Percentiles rank a stretch among this genome's conserved stretches.
Evolutionary conservation across 1,140 invertebrate genomes (phyloP).

Genomic region (Drosophila eugracilis): DNA sequence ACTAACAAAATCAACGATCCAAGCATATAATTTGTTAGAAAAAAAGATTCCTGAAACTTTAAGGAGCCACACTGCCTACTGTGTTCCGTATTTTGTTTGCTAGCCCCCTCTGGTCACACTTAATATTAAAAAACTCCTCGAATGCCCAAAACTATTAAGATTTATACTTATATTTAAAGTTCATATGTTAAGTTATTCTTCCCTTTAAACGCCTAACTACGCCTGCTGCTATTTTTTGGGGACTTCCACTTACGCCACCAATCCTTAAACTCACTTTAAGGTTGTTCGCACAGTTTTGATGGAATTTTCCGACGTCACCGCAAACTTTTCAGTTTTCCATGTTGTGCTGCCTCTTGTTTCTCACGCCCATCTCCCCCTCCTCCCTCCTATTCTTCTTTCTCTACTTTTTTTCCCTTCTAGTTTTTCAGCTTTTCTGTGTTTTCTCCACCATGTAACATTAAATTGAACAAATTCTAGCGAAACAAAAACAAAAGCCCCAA

Average conservation of each 20-base stretch:
- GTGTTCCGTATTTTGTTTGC: too few relatives aligned
- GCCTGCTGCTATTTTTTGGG: too few relatives aligned
- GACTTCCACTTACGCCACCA: background rate
- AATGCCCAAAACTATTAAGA: too few relatives aligned
- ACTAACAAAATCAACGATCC: too few relatives aligned
- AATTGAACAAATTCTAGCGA: constrained; percentile 59
- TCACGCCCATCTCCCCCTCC: background rate
- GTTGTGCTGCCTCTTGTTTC: constrained; percentile 16
- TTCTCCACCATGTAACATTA: constrained; percentile 41
- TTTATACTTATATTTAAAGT: too few relatives aligned
- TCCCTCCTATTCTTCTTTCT: too few relatives aligned
- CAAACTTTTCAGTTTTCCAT: constrained; percentile 49
- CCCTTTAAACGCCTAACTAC: constrained; percentile 24
- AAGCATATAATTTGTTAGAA: too few relatives aligned
- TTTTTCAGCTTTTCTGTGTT: constrained; percentile 23
- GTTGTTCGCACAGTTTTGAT: constrained; percentile 5
- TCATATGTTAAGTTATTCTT: too few relatives aligned
- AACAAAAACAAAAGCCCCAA: constrained; percentile 42
- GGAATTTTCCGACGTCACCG: constrained; percentile 36
- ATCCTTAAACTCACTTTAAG: constrained; percentile 24
- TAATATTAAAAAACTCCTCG: too few relatives aligned
- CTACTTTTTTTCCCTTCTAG: background rate
- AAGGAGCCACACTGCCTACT: too few relatives aligned
- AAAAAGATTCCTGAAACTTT: too few relatives aligned
- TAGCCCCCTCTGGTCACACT: too few relatives aligned